A percentile compares a stretch with the other conserved stretches of the same genome.
Evolutionary conservation across 35 echinoderm and acorn worm species (phyloP).

Genomic region (Heliocidaris erythrogramma): DNA sequence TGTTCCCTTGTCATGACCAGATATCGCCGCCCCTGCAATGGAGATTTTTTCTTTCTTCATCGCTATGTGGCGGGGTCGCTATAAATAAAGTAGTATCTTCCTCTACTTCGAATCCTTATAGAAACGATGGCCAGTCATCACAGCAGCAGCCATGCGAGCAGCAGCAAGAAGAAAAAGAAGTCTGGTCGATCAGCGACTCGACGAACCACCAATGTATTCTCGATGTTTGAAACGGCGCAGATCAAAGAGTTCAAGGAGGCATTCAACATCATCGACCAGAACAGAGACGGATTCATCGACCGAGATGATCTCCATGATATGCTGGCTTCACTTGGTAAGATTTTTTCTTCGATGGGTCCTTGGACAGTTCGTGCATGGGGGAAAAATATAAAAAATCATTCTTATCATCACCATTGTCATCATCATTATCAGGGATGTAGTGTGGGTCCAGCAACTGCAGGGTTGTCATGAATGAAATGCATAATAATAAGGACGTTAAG

Average conservation of each 20-base stretch:
- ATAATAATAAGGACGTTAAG: too few relatives aligned
- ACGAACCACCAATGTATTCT: constrained; percentile 91
- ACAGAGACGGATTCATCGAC: constrained; percentile 92
- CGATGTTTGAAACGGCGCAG: constrained; percentile 95
- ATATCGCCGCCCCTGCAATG: too few relatives aligned
- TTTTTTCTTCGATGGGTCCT: background rate
- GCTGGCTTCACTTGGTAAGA: constrained; percentile 88
- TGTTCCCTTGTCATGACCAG: too few relatives aligned
- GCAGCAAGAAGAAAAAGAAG: constrained; percentile 67
- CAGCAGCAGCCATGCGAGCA: background rate
- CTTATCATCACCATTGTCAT: too few relatives aligned
- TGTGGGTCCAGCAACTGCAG: too few relatives aligned
- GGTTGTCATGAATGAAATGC: too few relatives aligned
- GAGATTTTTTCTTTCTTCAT: background rate
- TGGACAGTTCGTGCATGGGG: too few relatives aligned
- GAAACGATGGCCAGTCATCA: background rate
- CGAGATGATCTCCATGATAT: constrained; percentile 95
- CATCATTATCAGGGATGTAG: too few relatives aligned
- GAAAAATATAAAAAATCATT: too few relatives aligned
- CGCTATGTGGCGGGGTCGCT: background rate
- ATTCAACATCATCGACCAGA: constrained; percentile 97
- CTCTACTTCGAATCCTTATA: background rate
- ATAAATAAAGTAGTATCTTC: background rate
- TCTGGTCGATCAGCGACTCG: constrained; percentile 84
- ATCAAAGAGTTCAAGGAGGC: constrained; percentile 98